Evolutionary conservation across 2,888 invertebrate species (phyloP).

Genomic region (Drosophila nigritarsus): DNA sequence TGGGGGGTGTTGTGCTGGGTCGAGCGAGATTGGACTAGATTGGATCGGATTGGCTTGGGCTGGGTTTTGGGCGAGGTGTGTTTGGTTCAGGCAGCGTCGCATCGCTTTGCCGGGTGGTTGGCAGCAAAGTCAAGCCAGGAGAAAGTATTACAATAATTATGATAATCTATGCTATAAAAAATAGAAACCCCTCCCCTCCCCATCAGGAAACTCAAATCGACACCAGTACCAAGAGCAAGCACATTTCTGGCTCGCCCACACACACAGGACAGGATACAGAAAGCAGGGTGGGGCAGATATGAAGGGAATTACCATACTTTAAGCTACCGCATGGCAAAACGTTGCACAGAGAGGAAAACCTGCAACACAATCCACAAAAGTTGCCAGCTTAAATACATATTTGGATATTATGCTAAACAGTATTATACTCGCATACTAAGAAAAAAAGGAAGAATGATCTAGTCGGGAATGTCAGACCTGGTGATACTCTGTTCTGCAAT

Average conservation of each 20-base stretch:
- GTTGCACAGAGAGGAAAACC: constrained; percentile 24
- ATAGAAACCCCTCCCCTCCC: constrained; percentile 26
- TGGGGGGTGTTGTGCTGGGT: constrained; percentile 27
- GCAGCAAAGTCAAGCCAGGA: constrained; percentile 69
- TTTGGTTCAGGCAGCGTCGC: constrained; percentile 16
- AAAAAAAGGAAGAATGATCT: not conserved
- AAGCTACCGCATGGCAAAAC: constrained; percentile 64
- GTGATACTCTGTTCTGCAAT: not conserved
- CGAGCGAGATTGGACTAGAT: constrained; percentile 37
- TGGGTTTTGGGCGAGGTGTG: constrained; percentile 9
- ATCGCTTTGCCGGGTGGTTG: constrained; percentile 57
- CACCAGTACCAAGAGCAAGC: constrained; percentile 48
- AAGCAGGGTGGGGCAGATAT: constrained; percentile 17
- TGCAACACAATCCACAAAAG: constrained; percentile 41
- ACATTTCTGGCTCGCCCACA: constrained; percentile 64
- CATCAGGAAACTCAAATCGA: constrained; percentile 54
- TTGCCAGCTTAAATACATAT: constrained; percentile 54
- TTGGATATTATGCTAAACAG: constrained; percentile 63
- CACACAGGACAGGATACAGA: constrained; percentile 28
- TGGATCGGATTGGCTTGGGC: constrained; percentile 25
- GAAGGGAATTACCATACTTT: constrained; percentile 78
- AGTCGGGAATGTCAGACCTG: not conserved
- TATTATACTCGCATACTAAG: constrained; percentile 10
- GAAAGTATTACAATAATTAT: constrained; percentile 82
- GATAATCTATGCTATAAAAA: constrained; percentile 81